phyloP scores from a whole-genome alignment of 2,888 invertebrate genomes.

The Agonopterix subpropinquella region DNA sequence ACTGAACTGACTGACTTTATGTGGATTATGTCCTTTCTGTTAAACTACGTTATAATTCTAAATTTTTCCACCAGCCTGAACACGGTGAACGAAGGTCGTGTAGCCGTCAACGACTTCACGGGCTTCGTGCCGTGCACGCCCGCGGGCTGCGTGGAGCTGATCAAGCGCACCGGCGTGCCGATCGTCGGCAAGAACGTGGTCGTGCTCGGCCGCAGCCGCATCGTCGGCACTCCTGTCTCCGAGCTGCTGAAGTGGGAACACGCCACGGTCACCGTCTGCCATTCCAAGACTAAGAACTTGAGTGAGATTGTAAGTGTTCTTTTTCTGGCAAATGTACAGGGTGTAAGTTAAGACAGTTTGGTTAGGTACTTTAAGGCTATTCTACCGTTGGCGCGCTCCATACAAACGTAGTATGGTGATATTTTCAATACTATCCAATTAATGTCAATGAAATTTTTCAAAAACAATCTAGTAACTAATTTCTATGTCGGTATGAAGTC shows the following conservation, averaged over 20 bases:
- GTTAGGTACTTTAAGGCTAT: too few species aligned
- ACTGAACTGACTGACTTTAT: too few species aligned
- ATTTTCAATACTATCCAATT: too few species aligned
- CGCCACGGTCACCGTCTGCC: conserved; percentile 98
- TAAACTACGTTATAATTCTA: too few species aligned
- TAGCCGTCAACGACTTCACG: conserved; percentile 91
- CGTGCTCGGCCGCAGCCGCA: conserved; percentile 97
- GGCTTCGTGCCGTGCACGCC: conserved; percentile 98
- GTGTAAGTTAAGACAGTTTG: too few species aligned
- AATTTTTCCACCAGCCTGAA: conserved; percentile 78
- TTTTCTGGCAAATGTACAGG: too few species aligned
- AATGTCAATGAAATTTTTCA: too few species aligned
- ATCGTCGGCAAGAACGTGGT: conserved; percentile 92
- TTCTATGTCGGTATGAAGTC: too few species aligned
- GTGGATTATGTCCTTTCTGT: too few species aligned
- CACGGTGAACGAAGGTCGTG: conserved; percentile 94
- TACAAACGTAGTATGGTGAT: too few species aligned
- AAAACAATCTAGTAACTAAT: too few species aligned
- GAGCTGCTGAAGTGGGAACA: conserved; percentile 97
- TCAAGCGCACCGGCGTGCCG: conserved; percentile 84
- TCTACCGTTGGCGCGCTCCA: too few species aligned
- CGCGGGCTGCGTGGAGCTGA: conserved; percentile 94
- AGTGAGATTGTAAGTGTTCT: conserved; percentile 78
- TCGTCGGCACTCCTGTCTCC: conserved; percentile 96
- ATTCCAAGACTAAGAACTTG: conserved; percentile 93